Base-by-base conservation (phyloP, 2,888 invertebrate species). In the Ormyrus labotus region DNA sequence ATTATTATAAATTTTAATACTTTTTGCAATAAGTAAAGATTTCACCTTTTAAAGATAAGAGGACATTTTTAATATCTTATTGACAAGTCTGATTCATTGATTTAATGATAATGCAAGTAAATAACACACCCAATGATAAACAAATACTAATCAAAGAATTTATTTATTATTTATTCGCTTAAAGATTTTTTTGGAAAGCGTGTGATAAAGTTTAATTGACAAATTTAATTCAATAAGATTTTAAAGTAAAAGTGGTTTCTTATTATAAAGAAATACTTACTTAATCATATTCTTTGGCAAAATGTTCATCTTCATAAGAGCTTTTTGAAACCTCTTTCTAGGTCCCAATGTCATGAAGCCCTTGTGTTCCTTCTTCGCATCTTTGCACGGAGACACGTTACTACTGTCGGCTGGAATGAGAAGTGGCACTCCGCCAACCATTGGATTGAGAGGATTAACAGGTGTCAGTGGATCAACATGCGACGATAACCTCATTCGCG, bases 341-440 rank as follows among this genome's bases (percentile, higher is more conserved):
- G 97, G 96, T 2, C 96, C 97, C 81, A 96, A 92, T 50, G 97
- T 97, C 96, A 97, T 97, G 88, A 97, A 97, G 76, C 96, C 93
- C 83, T 92, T 92, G 78, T 92, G 91, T 75, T 93, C 96, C 87
- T 95, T 95, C 89, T 94, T 92, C 61, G 90, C 90, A 64, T 91
- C 89, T 83, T 92, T 92, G 82, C 91, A 91, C 5, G 91, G 91
- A 50, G 92, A 91, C 9, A 88, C 88, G 63, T 90, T 88, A 75
- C 87, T 88, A 76, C 90, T 90, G 63, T 82, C 83, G 50, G 81
- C 70, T 0, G 90, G 87, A 71, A 89, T 87, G 72, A 90, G 85
- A 57, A 90, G 82, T 11, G 90, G 89, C 71, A 90, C 89, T 68
- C 89, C 88, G 51, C 89, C 87, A 67, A 90, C 87, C 80, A 90